Evolutionary conservation across 1,140 invertebrate genomes (phyloP), one percentile per base, ranked within the genome.

Genomic region (Octopus bimaculoides): DNA sequence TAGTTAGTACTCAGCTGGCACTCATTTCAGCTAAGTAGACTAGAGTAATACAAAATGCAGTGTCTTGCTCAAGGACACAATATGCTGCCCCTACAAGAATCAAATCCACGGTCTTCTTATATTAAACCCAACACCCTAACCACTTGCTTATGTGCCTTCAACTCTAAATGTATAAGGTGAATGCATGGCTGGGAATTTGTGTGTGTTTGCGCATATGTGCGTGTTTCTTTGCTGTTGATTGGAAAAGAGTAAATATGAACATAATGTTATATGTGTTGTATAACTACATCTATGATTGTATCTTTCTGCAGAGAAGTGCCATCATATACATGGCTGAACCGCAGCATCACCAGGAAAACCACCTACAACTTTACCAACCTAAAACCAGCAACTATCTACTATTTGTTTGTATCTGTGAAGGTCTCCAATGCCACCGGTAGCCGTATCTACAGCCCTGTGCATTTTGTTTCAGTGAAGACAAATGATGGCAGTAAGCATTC

Each of bases 401-500:
- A 52, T 52, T 75, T 75, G 74, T 9, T 53, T 52, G 74, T 75
- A 14, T 75, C 52, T 75, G 74, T 75, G 14, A 17, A 75, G 41
- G 74, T 75, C 74, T 4, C 74, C 8, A 26, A 75, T 14, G 41
- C 20, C 6, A 53, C 41, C 6, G 12, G 14, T 14, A 75, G 41
- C 7, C 74, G 74, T 5, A 75, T 75, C 52, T 75, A 75, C 52
- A 75, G 74, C 52, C 74, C 74, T 20, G 74, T 52, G 52, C 41
- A 52, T 52, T 53, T 53, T 75, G 74, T 75, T 41, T 3, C 41
- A 52, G 74, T 75, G 5, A 53, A 52, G 52, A 75, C 74, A 8
- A 75, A 75, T 75, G 74, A 75, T 75, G 74, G 74, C 20, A 6
- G 74, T 75, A 52, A 53, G 74, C 52, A 41, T 41, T 41, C 26